Evolutionary conservation across 2,113 vertebrate genomes (phyloP).

Genomic region (Carassius auratus): DNA sequence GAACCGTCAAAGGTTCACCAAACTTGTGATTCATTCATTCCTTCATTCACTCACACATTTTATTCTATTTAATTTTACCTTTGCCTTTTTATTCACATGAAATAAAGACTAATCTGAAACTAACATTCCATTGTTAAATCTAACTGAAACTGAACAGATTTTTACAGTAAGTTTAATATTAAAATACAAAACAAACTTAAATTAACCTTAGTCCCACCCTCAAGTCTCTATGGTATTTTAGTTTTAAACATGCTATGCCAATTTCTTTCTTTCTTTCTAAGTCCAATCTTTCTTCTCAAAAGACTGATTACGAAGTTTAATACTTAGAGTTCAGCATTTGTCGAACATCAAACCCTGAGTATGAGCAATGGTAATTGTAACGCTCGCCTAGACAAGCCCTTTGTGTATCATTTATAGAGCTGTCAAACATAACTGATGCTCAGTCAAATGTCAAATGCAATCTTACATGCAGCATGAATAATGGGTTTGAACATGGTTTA

Average conservation of each 20-base stretch:
- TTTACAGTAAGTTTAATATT: neutral
- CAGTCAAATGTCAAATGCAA: constrained; percentile 43
- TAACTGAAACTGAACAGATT: too few species aligned
- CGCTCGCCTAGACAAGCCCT: neutral
- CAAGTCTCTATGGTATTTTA: neutral
- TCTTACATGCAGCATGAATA: constrained; percentile 33
- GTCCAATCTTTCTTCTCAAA: neutral
- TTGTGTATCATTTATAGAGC: constrained; percentile 38
- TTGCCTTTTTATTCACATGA: too few species aligned
- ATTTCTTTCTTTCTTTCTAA: neutral
- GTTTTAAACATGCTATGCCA: neutral
- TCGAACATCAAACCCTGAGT: neutral
- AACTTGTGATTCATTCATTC: too few species aligned
- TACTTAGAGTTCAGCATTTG: neutral
- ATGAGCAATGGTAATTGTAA: neutral
- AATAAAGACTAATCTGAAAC: too few species aligned
- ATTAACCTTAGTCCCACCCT: neutral
- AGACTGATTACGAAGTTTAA: neutral
- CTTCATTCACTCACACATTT: too few species aligned
- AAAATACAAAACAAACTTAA: neutral
- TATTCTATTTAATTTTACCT: too few species aligned
- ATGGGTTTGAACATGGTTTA: constrained; percentile 48
- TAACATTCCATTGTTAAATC: too few species aligned
- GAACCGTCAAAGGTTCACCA: too few species aligned
- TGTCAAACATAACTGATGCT: constrained; percentile 49